These are phyloP conservation scores for Ypsolopha scabrella DNA, from an alignment of 2,888 invertebrate genomes.

Conservation along the genomic window DNA sequence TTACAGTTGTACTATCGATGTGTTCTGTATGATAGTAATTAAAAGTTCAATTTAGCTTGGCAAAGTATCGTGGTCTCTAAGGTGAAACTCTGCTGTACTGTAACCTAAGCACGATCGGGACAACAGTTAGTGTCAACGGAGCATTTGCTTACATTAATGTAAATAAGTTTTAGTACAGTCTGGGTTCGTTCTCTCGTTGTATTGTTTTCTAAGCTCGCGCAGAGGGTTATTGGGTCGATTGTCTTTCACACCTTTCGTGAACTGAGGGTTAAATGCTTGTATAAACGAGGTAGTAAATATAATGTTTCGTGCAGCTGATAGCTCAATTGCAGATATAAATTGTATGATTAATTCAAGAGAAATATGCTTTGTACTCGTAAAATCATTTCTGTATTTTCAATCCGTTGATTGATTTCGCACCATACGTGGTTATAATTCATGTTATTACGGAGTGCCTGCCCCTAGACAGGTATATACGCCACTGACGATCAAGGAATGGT, in stretches of 20 bases:
- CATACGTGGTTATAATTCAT: slow-evolving; percentile 24
- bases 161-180: slow-evolving; percentile 12
- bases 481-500: not conserved
- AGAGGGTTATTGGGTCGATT: slow-evolving; percentile 6
- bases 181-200: slow-evolving; percentile 1
- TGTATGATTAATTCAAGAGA: too few species aligned
- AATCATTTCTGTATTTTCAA: not conserved
- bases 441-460: slow-evolving; percentile 20
- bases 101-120: slow-evolving; percentile 15
- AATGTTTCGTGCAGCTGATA: not conserved
- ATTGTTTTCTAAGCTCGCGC: slow-evolving; percentile 5
- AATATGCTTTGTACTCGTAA: too few species aligned
- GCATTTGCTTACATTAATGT: slow-evolving; percentile 13
- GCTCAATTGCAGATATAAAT: too few species aligned
- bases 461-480: slow-evolving; percentile 7
- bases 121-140: slow-evolving; percentile 16
- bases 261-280: not conserved
- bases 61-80: slow-evolving; percentile 5
- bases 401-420: slow-evolving; percentile 15
- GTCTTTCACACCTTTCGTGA: slow-evolving; percentile 2
- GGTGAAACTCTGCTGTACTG: slow-evolving; percentile 9
- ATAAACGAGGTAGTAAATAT: slow-evolving; percentile 1
- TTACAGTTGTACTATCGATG: slow-evolving; percentile 1
- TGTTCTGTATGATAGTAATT: not conserved
- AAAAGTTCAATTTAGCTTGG: not conserved